A percentile compares a stretch with the other conserved stretches of the same genome.
Conservation (phyloP, 2,888 invertebrate genomes). For the Cataglyphis rosenhaueri region DNA sequence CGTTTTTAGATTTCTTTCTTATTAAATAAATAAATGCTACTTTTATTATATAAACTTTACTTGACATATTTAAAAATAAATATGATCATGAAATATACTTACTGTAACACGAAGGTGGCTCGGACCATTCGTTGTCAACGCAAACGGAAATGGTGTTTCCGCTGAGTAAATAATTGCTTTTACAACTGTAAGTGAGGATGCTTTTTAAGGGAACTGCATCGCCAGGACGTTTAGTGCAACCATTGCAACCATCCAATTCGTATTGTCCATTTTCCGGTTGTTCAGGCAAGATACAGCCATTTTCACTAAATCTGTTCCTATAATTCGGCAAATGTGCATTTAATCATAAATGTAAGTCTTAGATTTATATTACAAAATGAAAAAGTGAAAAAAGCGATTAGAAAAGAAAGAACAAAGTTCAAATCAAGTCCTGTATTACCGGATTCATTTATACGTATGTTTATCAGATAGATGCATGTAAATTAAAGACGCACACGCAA, state of each 20-base stretch:
- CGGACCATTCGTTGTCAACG: conserved; percentile 71
- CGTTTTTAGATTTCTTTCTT: neutral
- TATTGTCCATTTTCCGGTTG: conserved; percentile 72
- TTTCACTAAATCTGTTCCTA: conserved; percentile 33
- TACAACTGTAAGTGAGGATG: conserved; percentile 76
- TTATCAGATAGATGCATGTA: conserved; percentile 31
- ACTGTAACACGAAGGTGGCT: conserved; percentile 71
- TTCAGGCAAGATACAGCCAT: conserved; percentile 71
- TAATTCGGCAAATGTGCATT: conserved; percentile 36
- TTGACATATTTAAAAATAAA: neutral
- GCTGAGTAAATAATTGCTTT: conserved; percentile 73
- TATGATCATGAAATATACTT: conserved; percentile 50
- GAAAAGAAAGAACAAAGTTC: neutral
- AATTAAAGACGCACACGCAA: conserved; percentile 31
- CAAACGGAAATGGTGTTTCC: conserved; percentile 73
- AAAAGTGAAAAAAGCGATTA: neutral
- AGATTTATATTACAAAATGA: conserved; percentile 3
- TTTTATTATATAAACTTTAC: neutral
- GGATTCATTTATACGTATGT: neutral
- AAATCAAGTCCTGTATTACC: neutral
- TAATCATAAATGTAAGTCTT: neutral
- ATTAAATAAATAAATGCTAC: conserved; percentile 19
- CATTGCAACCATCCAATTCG: conserved; percentile 69
- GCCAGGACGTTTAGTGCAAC: conserved; percentile 72
- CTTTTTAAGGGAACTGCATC: conserved; percentile 71